A percentile compares a stretch with the other conserved stretches of the same genome.
These are phyloP conservation scores for Puffinus mauretanicus DNA, from an alignment of 2,113 vertebrate species.

Conservation along the genomic window DNA sequence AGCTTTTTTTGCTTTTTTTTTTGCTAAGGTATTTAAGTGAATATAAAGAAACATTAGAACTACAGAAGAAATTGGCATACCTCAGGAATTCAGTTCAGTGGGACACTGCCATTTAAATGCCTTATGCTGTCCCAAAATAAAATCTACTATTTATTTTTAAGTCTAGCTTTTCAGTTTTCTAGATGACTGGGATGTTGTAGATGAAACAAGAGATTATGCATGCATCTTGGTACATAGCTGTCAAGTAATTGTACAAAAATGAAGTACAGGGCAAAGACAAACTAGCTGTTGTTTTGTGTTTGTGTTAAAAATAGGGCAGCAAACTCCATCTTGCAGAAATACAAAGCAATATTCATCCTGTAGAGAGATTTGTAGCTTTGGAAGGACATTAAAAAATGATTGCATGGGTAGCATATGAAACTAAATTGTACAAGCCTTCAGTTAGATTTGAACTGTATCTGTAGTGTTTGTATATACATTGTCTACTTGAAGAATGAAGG, in stretches of 20 bases:
- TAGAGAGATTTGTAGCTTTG: background rate
- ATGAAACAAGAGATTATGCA: background rate
- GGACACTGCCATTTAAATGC: background rate
- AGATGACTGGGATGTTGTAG: background rate
- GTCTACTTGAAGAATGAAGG: background rate
- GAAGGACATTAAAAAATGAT: background rate
- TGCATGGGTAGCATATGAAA: background rate
- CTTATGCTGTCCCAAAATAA: background rate
- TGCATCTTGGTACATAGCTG: background rate
- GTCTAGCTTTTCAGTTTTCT: background rate
- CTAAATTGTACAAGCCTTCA: background rate
- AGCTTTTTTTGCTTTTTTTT: background rate
- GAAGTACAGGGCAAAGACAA: background rate
- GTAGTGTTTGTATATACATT: background rate
- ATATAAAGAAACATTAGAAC: background rate
- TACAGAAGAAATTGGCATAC: background rate
- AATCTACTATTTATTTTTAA: background rate
- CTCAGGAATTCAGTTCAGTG: background rate
- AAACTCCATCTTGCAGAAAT: background rate
- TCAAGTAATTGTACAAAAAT: background rate
- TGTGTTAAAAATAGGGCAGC: background rate
- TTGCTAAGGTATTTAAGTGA: background rate
- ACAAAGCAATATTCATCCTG: background rate
- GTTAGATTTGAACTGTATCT: background rate
- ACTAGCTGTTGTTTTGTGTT: background rate